Evolutionary conservation across 2,888 invertebrate genomes (phyloP), one percentile per base, ranked within the genome.

Genomic region (Lymantria monacha): DNA sequence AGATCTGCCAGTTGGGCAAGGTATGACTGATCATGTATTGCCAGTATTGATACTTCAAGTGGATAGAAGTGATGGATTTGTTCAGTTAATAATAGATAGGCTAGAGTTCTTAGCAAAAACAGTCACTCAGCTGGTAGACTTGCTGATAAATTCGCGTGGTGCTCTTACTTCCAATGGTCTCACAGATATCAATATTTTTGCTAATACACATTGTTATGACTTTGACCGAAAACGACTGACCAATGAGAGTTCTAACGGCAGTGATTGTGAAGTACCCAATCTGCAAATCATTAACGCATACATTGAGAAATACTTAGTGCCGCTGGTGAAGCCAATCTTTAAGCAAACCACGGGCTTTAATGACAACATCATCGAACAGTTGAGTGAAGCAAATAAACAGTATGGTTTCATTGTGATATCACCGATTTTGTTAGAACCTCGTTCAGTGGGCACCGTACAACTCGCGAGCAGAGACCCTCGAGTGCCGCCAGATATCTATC

Each of bases 131-230:
- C 44, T 63, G 1, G 47, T 55, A 0, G 59, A 79, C 40, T 70
- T 74, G 54, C 9, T 81, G 1, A 11, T 62, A 0, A 46, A 51
- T 0, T 56, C 50, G 0, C 46, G 52, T 1, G 85, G 85, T 0
- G 74, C 80, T 0, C 57, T 85, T 1, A 74, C 79, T 0, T 79
- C 86, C 0, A 75, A 69, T 46, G 76, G 83, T 0, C 65, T 87
- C 36, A 76, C 78, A 0, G 83, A 85, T 49, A 49, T 80, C 8
- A 70, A 64, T 11, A 57, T 71, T 0, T 81, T 87, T 42, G 41
- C 70, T 0, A 86, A 87, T 58, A 74, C 77, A 0, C 42, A 58
- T 7, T 87, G 87, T 49, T 87, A 83, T 52, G 70, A 83, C 50
- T 70, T 61, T 12, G 44, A 57, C 0, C 51, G 40, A 0, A 63